phyloP scores from a whole-genome alignment of 2,888 invertebrate genomes.

The Epinotia bilunana region DNA sequence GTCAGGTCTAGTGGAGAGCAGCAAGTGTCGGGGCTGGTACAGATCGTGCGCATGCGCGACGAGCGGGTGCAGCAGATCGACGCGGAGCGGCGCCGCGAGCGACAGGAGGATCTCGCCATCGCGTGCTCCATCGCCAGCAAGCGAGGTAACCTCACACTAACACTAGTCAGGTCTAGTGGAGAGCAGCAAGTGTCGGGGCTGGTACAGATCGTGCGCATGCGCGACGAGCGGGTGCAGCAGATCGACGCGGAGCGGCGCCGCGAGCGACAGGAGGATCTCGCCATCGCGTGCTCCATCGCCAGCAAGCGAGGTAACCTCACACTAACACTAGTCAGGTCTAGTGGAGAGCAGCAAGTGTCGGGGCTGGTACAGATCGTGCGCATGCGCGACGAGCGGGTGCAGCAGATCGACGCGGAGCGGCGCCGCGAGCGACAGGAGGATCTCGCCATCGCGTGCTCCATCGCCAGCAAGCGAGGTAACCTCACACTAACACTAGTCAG shows the following conservation, averaged over 20 bases:
- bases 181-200: conserved; percentile 90
- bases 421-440: conserved; percentile 93
- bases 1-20: conserved; percentile 87
- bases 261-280: conserved; percentile 93
- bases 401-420: conserved; percentile 94
- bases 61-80: conserved; percentile 96
- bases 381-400: conserved; percentile 94
- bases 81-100: conserved; percentile 92
- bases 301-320: conserved; percentile 82
- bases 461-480: conserved; percentile 86
- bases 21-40: conserved; percentile 88
- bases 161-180: conserved; percentile 77
- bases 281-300: conserved; percentile 88
- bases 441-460: conserved; percentile 88
- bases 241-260: conserved; percentile 93
- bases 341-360: conserved; percentile 92
- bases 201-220: conserved; percentile 89
- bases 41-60: conserved; percentile 92
- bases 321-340: background rate
- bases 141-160: conserved; percentile 73
- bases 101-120: conserved; percentile 92
- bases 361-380: conserved; percentile 88
- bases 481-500: background rate
- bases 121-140: conserved; percentile 87
- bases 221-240: conserved; percentile 96